Base-by-base conservation (phyloP, 2,888 invertebrate species). In the Heliconius ismenius region DNA sequence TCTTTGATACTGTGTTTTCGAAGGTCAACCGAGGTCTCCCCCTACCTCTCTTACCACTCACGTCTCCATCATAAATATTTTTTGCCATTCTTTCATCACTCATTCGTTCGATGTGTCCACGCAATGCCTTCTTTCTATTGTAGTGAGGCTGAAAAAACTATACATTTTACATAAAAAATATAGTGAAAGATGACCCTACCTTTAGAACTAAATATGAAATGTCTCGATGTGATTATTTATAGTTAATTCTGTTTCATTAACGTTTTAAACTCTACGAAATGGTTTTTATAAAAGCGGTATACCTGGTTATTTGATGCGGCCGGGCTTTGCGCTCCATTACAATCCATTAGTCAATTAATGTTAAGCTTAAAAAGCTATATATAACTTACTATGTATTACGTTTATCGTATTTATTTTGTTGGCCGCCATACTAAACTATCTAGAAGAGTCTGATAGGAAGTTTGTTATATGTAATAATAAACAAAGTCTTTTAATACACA, bases 331-430 rank as follows among this genome's bases (percentile, higher is more conserved):
- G 80, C 73, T 80, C 69, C 74, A 76, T 79, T 77, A 73, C 74
- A 73, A 76, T 77, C 80, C 78, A 81, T 78, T 78, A 81, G 69
- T 81, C 79, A 80, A 78, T 81, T 78, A 79, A 73, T 73, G 68
- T 76, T 72, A 73, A 69, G 76, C 76, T 79, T 74, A 76, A 77
- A 79, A 79, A 76, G 73, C 78, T 69, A 75, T 72, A 72, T 9
- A 21, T 72, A 65, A 49, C 13, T 73, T 54, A 58, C 28, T 70
- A 58, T 58, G 18, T 58, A 24, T 58, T 32, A 21, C 54, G 32
- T 74, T 49, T 74, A 32, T 54, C 21, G 18, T 43, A 73, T 73
- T 62, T 62, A 70, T 70, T 58, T 70, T 70, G 24, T 36, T 6
- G 32, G n/a, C 58, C 6, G 3, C 49, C n/a, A 36, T 70, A 58